These are phyloP conservation scores for Drosophila albomicans DNA, from an alignment of 1,140 invertebrate species.

Conservation along the genomic window DNA sequence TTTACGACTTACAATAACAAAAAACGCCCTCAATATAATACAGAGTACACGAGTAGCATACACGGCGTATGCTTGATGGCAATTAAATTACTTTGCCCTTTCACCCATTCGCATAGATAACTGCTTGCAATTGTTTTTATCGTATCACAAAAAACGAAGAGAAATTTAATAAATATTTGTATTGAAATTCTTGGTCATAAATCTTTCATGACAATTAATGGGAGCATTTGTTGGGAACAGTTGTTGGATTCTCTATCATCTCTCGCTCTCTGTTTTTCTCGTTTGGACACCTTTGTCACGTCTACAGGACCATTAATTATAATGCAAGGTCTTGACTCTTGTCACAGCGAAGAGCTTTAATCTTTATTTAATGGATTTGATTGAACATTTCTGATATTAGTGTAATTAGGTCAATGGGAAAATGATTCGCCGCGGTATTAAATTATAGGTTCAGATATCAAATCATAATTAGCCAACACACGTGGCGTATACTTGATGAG, in stretches of 20 bases:
- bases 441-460: background rate
- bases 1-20: slow-evolving; percentile 31
- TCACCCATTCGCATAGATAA: background rate
- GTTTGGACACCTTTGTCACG: background rate
- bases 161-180: slow-evolving; percentile 12
- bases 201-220: slow-evolving; percentile 50
- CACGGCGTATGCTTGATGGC: slow-evolving; percentile 55
- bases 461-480: background rate
- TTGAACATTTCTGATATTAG: slow-evolving; percentile 9
- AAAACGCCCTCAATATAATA: slow-evolving; percentile 15
- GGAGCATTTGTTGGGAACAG: background rate
- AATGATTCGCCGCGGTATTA: background rate
- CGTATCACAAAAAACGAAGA: background rate
- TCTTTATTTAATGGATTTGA: slow-evolving; percentile 27
- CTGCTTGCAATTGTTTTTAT: slow-evolving; percentile 1
- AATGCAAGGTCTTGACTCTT: slow-evolving; percentile 14
- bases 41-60: slow-evolving; percentile 14
- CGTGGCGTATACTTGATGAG: slow-evolving; percentile 3
- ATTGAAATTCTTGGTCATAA: slow-evolving; percentile 20
- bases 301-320: slow-evolving; percentile 49
- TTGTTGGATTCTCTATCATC: slow-evolving; percentile 16
- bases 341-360: slow-evolving; percentile 20
- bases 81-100: slow-evolving; percentile 34
- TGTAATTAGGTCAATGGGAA: slow-evolving; percentile 6
- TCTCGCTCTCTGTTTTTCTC: background rate